Evolutionary conservation across 1,140 invertebrate genomes (phyloP).

Genomic region (Kradibia gibbosae): DNA sequence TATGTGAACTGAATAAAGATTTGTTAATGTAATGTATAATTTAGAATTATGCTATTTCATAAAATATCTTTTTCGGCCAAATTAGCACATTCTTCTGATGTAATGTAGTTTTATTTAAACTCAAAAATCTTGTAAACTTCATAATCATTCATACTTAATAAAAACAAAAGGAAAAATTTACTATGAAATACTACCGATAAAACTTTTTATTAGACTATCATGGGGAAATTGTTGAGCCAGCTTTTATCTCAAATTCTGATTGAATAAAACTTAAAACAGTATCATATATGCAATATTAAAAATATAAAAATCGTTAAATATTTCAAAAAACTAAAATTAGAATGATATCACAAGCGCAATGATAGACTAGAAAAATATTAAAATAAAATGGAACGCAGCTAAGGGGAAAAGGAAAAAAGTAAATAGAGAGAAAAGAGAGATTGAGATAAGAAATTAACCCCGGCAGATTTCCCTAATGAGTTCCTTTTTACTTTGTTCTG

Average conservation of each 20-base stretch:
- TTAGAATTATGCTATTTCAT: too few species aligned
- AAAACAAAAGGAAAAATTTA: too few species aligned
- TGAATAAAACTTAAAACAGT: neutral
- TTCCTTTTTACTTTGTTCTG: slow-evolving; percentile 46
- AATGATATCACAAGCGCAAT: neutral
- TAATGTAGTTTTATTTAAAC: too few species aligned
- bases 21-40: too few species aligned
- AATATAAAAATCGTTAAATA: too few species aligned
- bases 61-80: too few species aligned
- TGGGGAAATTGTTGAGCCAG: neutral
- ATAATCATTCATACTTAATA: too few species aligned
- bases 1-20: neutral
- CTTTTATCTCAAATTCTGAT: neutral
- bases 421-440: neutral
- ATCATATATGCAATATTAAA: too few species aligned
- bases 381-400: neutral
- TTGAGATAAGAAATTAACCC: slow-evolving; percentile 45
- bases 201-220: neutral
- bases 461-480: slow-evolving; percentile 49
- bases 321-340: too few species aligned
- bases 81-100: too few species aligned
- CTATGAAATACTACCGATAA: neutral
- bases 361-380: neutral
- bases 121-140: too few species aligned
- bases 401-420: neutral